A percentile compares a stretch with the other conserved stretches of the same genome.
phyloP scores from a whole-genome alignment of 2,888 invertebrate species.

The Drosophila borealis region DNA sequence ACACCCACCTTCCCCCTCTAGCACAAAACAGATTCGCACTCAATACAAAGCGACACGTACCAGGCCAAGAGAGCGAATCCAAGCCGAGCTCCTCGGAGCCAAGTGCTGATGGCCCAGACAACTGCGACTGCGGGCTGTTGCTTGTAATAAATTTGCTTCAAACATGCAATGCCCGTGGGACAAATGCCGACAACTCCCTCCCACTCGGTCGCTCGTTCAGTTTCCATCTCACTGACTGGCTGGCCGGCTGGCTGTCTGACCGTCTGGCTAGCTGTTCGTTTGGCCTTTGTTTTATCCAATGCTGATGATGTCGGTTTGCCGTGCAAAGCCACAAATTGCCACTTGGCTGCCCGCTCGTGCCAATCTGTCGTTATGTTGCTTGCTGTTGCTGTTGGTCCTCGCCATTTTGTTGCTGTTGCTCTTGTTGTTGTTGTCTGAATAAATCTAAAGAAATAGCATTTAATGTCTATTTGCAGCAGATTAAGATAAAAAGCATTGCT shows the following conservation, averaged over 20 bases:
- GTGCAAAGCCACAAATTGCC: slow-evolving; percentile 80
- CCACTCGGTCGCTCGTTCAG: slow-evolving; percentile 4
- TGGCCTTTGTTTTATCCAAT: slow-evolving; percentile 74
- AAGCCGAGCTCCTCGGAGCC: slow-evolving; percentile 46
- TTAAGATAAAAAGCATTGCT: slow-evolving; percentile 77
- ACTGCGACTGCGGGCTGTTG: slow-evolving; percentile 73
- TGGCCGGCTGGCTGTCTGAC: slow-evolving; percentile 10
- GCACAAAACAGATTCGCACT: slow-evolving; percentile 65
- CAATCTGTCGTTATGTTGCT: slow-evolving; percentile 70
- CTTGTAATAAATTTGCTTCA: slow-evolving; percentile 80
- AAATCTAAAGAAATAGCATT: slow-evolving; percentile 81
- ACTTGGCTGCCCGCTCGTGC: slow-evolving; percentile 77
- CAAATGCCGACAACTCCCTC: slow-evolving; percentile 68
- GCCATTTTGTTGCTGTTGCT: slow-evolving; percentile 26
- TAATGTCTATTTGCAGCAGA: slow-evolving; percentile 82
- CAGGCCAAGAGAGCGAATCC: slow-evolving; percentile 24
- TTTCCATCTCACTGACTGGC: slow-evolving; percentile 25
- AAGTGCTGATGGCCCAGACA: slow-evolving; percentile 76
- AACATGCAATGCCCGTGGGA: slow-evolving; percentile 78
- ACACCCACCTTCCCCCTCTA: slow-evolving; percentile 18
- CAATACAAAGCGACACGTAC: slow-evolving; percentile 73
- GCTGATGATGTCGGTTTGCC: slow-evolving; percentile 80
- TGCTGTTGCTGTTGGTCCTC: slow-evolving; percentile 39
- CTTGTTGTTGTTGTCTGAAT: slow-evolving; percentile 65
- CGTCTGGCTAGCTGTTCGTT: slow-evolving; percentile 45